Base-by-base conservation (phyloP, 2,113 vertebrate genomes). In the Malurus melanocephalus region DNA sequence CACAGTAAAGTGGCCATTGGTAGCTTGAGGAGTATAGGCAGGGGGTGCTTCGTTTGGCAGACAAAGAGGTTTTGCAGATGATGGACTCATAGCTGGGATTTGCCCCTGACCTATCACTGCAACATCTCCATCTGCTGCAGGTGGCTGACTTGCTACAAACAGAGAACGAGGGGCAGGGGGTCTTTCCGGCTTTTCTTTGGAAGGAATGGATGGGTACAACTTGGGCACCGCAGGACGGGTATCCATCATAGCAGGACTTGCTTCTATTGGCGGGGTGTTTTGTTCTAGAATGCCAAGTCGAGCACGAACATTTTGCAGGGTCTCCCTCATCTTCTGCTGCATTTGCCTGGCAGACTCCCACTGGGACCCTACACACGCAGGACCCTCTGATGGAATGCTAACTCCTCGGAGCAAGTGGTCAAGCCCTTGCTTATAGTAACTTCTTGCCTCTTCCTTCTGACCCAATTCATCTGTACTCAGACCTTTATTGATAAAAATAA, bases 311-410 rank as follows among this genome's bases (percentile, higher is more conserved):
- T 99, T 99, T 90, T 96, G 97, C 18, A 99, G 94, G 0, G 99
- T 99, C 91, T 99, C 99, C 87, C 95, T 97, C 99, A 99, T 99
- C 94, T 99, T 99, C 88, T 96, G 95, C 16, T 99, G 99, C 99
- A 99, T 99, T 96, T 99, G 97, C 62, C 98, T 97, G 43, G 98
- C 99, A 15, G 98, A 97, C 11, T 99, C 98, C 99, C 98, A 99
- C 52, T 95, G 96, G 59, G 97, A 74, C 10, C 98, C 98, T 1
- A 78, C 80, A 33, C 97, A 98, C 3, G 97, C 96, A 8, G 97
- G 95, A 6, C 98, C 98, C 10, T 85, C 74, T 0, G 97, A 97
- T 1, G 98, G 97, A 92, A 99, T 94, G 21, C 96, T 98, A 66
- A 99, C 73, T 67, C 98, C 98, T 90, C 97, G 94, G 72, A 98